These are phyloP conservation scores for Macropus fuliginosus DNA, from an alignment of 2,797 vertebrate species.

Conservation along the genomic window DNA sequence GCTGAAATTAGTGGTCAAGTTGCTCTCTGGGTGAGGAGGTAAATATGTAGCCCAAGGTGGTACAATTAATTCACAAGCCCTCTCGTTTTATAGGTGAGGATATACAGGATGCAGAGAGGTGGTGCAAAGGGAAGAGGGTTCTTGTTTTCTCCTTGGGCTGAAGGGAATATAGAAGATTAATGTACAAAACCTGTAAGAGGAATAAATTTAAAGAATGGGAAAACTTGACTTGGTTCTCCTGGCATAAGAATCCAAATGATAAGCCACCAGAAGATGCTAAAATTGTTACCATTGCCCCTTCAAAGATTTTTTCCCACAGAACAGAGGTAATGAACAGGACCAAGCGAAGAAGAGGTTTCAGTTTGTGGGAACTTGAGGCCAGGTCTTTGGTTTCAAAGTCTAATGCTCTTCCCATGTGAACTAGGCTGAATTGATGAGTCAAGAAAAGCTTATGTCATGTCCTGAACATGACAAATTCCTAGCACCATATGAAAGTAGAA, in stretches of 20 bases:
- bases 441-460: conserved; percentile 1
- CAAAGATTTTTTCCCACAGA: neutral
- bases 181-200: neutral
- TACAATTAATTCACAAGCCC: neutral
- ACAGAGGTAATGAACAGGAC: neutral
- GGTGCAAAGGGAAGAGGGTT: neutral
- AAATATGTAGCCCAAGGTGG: neutral
- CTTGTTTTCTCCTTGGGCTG: neutral
- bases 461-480: neutral
- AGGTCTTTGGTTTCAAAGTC: conserved; percentile 12
- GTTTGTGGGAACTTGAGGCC: conserved; percentile 14
- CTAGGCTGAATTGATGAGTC: neutral
- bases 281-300: neutral
- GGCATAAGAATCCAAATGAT: neutral
- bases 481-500: neutral
- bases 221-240: neutral
- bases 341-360: neutral
- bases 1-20: neutral
- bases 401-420: conserved; percentile 13
- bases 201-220: neutral
- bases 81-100: neutral
- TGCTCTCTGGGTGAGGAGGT: conserved; percentile 4
- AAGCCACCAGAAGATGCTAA: neutral
- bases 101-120: neutral
- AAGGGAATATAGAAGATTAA: neutral